Evolutionary conservation across 2,113 vertebrate genomes (phyloP).

Genomic region (Rynchops niger): DNA sequence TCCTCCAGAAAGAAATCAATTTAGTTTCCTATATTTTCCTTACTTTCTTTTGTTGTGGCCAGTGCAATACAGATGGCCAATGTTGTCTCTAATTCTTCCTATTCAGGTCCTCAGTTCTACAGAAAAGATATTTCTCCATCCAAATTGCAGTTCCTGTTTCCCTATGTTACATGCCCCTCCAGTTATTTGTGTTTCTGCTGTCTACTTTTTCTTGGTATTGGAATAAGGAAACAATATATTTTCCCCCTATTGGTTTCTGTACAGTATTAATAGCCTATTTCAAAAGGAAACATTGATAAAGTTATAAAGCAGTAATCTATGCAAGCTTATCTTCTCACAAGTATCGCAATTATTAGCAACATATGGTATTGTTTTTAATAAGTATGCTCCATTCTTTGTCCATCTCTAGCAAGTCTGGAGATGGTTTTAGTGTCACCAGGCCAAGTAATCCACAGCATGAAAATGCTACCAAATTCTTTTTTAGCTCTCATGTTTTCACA

Average conservation of each 20-base stretch:
- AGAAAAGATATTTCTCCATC: not conserved
- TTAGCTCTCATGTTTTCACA: not conserved
- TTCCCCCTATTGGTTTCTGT: not conserved
- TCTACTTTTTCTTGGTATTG: not conserved
- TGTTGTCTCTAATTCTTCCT: not conserved
- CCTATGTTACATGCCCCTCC: not conserved
- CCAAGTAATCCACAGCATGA: not conserved
- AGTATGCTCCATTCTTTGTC: not conserved
- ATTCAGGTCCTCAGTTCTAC: not conserved
- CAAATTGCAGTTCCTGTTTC: not conserved
- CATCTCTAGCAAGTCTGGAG: not conserved
- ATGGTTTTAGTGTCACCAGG: not conserved
- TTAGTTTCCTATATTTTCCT: not conserved
- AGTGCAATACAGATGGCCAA: not conserved
- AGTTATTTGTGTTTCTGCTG: not conserved
- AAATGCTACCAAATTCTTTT: not conserved
- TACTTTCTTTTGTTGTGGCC: not conserved
- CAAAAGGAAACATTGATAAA: not conserved
- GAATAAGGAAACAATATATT: not conserved
- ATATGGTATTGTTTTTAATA: not conserved
- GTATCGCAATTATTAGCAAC: not conserved
- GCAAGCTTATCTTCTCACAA: not conserved
- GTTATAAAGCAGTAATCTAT: not conserved
- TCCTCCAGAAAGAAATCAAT: constrained; percentile 56
- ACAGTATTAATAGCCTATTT: not conserved